phyloP scores from a whole-genome alignment of 2,888 invertebrate genomes.

The Achlya flavicornis region DNA sequence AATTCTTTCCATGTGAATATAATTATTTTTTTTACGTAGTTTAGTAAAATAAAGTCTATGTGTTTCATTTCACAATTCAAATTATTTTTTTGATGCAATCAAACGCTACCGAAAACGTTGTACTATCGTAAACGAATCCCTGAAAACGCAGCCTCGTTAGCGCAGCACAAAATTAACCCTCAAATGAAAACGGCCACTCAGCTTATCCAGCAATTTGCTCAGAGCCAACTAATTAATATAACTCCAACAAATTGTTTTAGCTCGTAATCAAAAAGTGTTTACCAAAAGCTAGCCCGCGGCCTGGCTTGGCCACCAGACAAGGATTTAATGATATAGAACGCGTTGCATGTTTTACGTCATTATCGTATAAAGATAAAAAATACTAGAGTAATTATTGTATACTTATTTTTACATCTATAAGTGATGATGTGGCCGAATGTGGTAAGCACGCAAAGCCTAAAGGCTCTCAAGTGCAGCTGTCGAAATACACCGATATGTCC shows the following conservation, averaged over 20 bases:
- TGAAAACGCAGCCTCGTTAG: slow-evolving; percentile 11
- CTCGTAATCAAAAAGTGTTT: slow-evolving; percentile 47
- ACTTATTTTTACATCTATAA: too few species aligned
- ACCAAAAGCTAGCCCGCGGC: slow-evolving; percentile 16
- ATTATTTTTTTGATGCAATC: neutral
- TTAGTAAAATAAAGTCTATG: too few species aligned
- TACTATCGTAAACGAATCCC: neutral
- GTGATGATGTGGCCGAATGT: too few species aligned
- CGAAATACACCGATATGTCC: too few species aligned
- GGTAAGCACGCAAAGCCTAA: too few species aligned
- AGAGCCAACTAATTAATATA: slow-evolving; percentile 39
- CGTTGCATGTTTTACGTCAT: neutral
- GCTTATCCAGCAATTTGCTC: slow-evolving; percentile 11
- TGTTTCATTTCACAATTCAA: too few species aligned
- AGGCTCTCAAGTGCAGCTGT: too few species aligned
- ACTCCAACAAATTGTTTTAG: slow-evolving; percentile 39
- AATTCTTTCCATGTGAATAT: too few species aligned
- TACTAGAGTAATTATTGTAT: too few species aligned
- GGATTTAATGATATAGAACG: neutral
- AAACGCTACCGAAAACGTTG: neutral
- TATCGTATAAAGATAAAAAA: neutral
- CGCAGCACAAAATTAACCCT: slow-evolving; percentile 11
- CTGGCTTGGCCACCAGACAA: neutral
- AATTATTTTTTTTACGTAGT: too few species aligned
- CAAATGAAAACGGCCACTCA: slow-evolving; percentile 13